Base-by-base conservation (phyloP, 2,797 vertebrate genomes). In the Diplodus puntazzo region DNA sequence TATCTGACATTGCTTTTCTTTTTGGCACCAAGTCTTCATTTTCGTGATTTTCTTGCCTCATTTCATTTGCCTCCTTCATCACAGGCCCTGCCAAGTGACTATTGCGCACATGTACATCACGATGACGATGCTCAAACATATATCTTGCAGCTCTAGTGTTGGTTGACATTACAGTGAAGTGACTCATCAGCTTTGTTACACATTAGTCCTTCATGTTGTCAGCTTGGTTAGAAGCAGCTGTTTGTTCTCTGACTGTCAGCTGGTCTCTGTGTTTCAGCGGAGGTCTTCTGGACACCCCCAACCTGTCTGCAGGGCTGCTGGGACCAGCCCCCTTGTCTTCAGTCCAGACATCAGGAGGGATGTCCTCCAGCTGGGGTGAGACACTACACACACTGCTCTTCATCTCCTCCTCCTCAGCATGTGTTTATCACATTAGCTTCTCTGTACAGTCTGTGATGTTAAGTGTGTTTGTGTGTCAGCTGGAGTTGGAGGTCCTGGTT, bases 341-440 rank as follows among this genome's bases (percentile, higher is more conserved):
- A 10, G 58, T 75, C 11, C 89, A 82, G 17, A 58, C 84, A 2
- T 72, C 75, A 46, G 77, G 84, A 25, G 91, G 91, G 67, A 87
- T 93, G 92, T 77, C 77, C 30, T 94, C 91, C 27, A 83, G 65
- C 87, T 96, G 95, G 95, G 95, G 95, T 95, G 63, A 91, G 84
- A 53, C 11, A 7, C 39, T 2, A 7, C 68, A 58, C 34, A 34
- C 34, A 34, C 34, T 34, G 1, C 34, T 34, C 34, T 9, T 34
- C 34, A 8, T 34, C 34, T 9, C 8, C 34, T 34, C 8, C 34
- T 34, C 8, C 34, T 34, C 34, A 34, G 34, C 34, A 34, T 34
- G 34, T 9, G 8, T 34, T 34, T 34, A 7, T 34, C 7, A 11
- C 49, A 50, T 20, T 50, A 10, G n/a, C 20, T 1, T 50, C 2